Conservation (phyloP, 1,140 invertebrate species). For the Pinna nobilis region DNA sequence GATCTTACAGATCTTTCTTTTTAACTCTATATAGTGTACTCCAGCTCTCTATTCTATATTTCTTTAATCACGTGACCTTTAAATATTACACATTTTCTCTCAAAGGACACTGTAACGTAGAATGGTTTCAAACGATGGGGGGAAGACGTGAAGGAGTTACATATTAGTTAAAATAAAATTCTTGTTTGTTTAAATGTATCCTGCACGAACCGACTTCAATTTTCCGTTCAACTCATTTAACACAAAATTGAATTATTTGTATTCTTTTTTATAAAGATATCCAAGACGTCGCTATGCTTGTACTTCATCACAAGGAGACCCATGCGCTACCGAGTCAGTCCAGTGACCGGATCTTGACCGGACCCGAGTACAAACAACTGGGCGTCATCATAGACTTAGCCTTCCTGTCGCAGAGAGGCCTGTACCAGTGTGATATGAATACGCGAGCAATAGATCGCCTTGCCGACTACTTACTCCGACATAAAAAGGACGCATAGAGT, state of each 20-base stretch:
- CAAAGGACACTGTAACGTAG: neutral
- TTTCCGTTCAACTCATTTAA: neutral
- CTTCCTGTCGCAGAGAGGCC: conserved; percentile 35
- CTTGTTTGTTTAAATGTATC: neutral
- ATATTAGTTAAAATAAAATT: neutral
- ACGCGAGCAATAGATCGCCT: neutral
- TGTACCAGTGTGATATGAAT: conserved; percentile 47
- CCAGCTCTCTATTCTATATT: too few relatives aligned
- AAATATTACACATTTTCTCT: too few relatives aligned
- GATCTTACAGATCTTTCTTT: too few relatives aligned
- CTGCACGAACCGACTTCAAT: neutral
- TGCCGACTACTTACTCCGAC: conserved; percentile 2
- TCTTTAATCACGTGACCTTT: too few relatives aligned
- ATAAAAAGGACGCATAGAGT: too few relatives aligned
- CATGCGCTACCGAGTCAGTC: conserved; percentile 42
- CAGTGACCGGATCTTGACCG: conserved; percentile 41
- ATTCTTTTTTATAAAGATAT: neutral
- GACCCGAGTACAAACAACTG: conserved; percentile 33
- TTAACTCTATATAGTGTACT: too few relatives aligned
- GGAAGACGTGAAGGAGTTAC: neutral
- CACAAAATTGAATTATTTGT: neutral
- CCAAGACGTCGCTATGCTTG: conserved; percentile 22
- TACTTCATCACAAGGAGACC: conserved; percentile 46
- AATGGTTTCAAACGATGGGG: neutral
- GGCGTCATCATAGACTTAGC: conserved; percentile 45